Evolutionary conservation across 2,888 invertebrate species (phyloP).

Genomic region (Cheilosia pagana): DNA sequence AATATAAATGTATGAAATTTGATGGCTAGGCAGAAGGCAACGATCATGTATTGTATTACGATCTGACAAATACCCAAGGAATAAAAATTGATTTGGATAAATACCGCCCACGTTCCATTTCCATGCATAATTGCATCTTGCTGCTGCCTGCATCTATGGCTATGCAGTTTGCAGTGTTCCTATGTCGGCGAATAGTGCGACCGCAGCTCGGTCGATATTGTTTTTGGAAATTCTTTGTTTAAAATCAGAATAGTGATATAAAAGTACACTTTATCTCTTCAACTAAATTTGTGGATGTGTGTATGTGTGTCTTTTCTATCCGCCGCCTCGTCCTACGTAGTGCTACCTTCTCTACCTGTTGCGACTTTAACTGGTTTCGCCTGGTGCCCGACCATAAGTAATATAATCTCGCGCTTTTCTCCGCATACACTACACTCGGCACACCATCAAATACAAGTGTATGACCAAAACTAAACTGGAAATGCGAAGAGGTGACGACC

Average conservation of each 20-base stretch:
- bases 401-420: constrained; percentile 73
- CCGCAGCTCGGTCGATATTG: constrained; percentile 6
- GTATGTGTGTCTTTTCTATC: constrained; percentile 59
- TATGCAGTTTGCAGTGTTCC: constrained; percentile 12
- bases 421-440: constrained; percentile 45
- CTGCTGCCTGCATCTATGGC: not conserved
- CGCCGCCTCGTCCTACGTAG: constrained; percentile 39
- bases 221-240: constrained; percentile 55
- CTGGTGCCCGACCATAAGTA: constrained; percentile 63
- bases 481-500: constrained; percentile 65
- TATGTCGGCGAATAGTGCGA: constrained; percentile 44
- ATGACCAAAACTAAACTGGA: constrained; percentile 71
- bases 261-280: constrained; percentile 30
- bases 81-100: too few species aligned
- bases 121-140: constrained; percentile 8
- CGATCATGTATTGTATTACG: too few species aligned
- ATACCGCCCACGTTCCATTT: constrained; percentile 8
- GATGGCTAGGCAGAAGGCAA: constrained; percentile 5
- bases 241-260: constrained; percentile 42
- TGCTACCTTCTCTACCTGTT: constrained; percentile 61
- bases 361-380: constrained; percentile 72
- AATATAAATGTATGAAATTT: constrained; percentile 10
- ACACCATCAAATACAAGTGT: constrained; percentile 63
- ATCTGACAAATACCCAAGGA: too few species aligned
- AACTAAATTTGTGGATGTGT: constrained; percentile 53